phyloP scores from a whole-genome alignment of 2,797 vertebrate genomes.

The Otolemur crassicaudatus region DNA sequence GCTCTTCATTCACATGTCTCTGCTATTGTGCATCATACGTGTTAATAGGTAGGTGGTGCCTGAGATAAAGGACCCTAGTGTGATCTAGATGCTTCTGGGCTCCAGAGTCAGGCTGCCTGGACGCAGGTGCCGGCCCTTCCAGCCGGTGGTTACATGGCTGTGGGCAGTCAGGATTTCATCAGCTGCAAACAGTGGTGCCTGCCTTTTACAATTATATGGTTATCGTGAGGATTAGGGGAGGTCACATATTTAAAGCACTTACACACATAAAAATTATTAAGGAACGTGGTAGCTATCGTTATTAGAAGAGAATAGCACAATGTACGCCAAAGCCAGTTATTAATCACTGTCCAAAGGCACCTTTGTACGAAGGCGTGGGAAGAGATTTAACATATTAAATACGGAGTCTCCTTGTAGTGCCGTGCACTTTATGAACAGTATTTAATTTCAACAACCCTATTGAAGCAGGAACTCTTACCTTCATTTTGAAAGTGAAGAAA shows the following conservation, averaged over 20 bases:
- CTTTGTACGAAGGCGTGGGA: neutral
- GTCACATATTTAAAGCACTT: neutral
- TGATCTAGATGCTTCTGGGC: neutral
- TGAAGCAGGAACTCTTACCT: neutral
- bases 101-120: neutral
- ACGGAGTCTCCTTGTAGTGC: neutral
- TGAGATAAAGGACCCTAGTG: neutral
- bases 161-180: neutral
- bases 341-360: neutral
- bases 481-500: conserved; percentile 39
- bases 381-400: conserved; percentile 16
- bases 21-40: neutral
- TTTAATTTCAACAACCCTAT: neutral
- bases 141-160: neutral
- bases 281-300: conserved; percentile 28
- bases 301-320: conserved; percentile 12
- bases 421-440: neutral
- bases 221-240: conserved; percentile 7
- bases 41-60: neutral
- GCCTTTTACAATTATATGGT: neutral
- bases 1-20: conserved; percentile 35
- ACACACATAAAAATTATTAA: neutral
- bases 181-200: conserved; percentile 44
- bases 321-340: conserved; percentile 24
- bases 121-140: neutral